A percentile compares a stretch with the other conserved stretches of the same genome.
These are phyloP conservation scores for Altica lythri DNA, from an alignment of 2,888 invertebrate species.

Conservation along the genomic window DNA sequence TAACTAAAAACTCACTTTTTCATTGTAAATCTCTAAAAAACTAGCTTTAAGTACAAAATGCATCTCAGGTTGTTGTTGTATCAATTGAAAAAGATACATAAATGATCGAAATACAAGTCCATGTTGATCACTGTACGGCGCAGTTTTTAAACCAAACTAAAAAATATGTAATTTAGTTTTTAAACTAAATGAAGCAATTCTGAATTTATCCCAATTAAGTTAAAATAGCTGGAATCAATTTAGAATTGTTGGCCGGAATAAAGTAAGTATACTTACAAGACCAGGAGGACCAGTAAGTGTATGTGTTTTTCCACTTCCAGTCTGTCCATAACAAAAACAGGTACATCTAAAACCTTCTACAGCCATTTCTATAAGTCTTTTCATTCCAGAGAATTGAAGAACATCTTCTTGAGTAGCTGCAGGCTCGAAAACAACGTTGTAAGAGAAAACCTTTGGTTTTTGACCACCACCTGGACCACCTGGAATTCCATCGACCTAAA, in stretches of 20 bases:
- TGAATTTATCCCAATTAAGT: too few species aligned
- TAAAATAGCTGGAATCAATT: too few species aligned
- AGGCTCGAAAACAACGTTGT: slow-evolving; percentile 93
- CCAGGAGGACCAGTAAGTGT: slow-evolving; percentile 91
- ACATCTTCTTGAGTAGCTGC: slow-evolving; percentile 86
- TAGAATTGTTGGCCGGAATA: too few species aligned
- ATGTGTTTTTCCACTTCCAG: slow-evolving; percentile 95
- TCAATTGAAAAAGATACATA: slow-evolving; percentile 82
- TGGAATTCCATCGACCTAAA: slow-evolving; percentile 59
- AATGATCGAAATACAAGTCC: slow-evolving; percentile 91
- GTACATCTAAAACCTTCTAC: slow-evolving; percentile 94
- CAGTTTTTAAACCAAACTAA: slow-evolving; percentile 52
- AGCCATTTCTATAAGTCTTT: slow-evolving; percentile 90
- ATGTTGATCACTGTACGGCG: slow-evolving; percentile 69
- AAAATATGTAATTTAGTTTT: slow-evolving; percentile 41
- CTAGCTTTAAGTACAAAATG: slow-evolving; percentile 89
- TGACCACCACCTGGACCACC: slow-evolving; percentile 63
- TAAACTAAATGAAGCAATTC: too few species aligned
- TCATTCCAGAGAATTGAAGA: slow-evolving; percentile 87
- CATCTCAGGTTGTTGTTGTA: slow-evolving; percentile 75
- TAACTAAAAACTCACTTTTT: too few species aligned
- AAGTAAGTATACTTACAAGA: slow-evolving; percentile 63
- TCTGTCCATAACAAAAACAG: slow-evolving; percentile 95
- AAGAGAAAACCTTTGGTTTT: slow-evolving; percentile 87
- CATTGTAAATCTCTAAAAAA: slow-evolving; percentile 95